phyloP scores from a whole-genome alignment of 2,113 vertebrate species.

The Leptodactylus fuscus region DNA sequence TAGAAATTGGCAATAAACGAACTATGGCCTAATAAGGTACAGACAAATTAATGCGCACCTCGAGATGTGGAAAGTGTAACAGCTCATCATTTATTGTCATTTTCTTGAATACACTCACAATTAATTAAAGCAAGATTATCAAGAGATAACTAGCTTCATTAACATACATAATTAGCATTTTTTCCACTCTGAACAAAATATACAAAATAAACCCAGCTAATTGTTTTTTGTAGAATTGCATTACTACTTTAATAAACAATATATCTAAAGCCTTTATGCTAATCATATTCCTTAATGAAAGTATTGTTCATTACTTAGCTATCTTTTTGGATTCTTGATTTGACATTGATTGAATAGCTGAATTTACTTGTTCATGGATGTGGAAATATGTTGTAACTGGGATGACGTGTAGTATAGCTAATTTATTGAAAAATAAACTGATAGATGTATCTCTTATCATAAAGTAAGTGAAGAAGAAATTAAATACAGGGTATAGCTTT shows the following conservation, averaged over 20 bases:
- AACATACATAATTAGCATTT: conserved; percentile 35
- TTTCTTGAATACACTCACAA: conserved; percentile 39
- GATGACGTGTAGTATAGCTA: neutral
- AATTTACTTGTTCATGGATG: conserved; percentile 2
- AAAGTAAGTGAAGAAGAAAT: neutral
- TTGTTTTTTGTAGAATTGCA: conserved; percentile 19
- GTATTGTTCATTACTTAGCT: conserved; percentile 6
- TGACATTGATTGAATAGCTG: conserved; percentile 26
- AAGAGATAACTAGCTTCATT: conserved; percentile 48
- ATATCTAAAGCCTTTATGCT: neutral
- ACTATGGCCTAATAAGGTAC: conserved; percentile 23
- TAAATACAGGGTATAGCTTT: too few species aligned
- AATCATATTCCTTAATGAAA: conserved; percentile 13
- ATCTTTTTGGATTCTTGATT: neutral
- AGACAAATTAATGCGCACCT: conserved; percentile 36
- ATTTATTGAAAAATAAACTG: neutral
- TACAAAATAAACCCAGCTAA: conserved; percentile 22
- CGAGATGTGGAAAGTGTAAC: neutral
- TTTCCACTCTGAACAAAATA: conserved; percentile 12
- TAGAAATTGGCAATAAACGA: conserved; percentile 34
- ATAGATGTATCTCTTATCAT: neutral
- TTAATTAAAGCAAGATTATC: conserved; percentile 46
- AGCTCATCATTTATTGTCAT: conserved; percentile 47
- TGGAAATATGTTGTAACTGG: neutral
- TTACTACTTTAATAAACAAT: conserved; percentile 26